Evolutionary conservation across 2,797 vertebrate species (phyloP).

Genomic region (Pagetopsis macropterus): DNA sequence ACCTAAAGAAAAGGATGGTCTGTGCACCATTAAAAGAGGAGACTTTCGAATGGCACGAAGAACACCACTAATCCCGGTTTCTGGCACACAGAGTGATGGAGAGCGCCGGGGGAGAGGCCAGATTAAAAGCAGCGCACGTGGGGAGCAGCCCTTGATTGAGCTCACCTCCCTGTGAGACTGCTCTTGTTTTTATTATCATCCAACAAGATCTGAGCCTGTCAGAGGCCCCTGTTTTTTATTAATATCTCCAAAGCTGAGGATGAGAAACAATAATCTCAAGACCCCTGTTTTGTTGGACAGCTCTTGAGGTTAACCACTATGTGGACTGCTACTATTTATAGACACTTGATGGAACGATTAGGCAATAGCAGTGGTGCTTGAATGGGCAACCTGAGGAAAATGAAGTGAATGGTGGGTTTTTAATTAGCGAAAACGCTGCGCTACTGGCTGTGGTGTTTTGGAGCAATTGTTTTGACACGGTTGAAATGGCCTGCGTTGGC

Average conservation of each 20-base stretch:
- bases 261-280: slow-evolving; percentile 37
- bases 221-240: slow-evolving; percentile 33
- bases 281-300: slow-evolving; percentile 33
- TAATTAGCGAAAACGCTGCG: slow-evolving; percentile 43
- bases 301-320: slow-evolving; percentile 36
- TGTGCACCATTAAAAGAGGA: slow-evolving; percentile 61
- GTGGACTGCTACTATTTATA: slow-evolving; percentile 57
- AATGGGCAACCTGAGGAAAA: slow-evolving; percentile 43
- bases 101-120: slow-evolving; percentile 45
- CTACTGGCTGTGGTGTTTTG: slow-evolving; percentile 30
- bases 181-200: slow-evolving; percentile 54
- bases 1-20: slow-evolving; percentile 31
- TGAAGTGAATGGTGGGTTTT: slow-evolving; percentile 37
- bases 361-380: slow-evolving; percentile 16
- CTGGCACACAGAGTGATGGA: slow-evolving; percentile 53
- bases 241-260: slow-evolving; percentile 42
- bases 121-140: slow-evolving; percentile 67
- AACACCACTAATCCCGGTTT: slow-evolving; percentile 73
- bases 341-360: slow-evolving; percentile 43
- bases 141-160: slow-evolving; percentile 59
- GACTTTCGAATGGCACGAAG: slow-evolving; percentile 69
- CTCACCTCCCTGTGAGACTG: slow-evolving; percentile 60
- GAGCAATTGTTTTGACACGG: slow-evolving; percentile 58
- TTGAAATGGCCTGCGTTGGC: slow-evolving; percentile 52
- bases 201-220: slow-evolving; percentile 40